These are phyloP conservation scores for Natrix natrix DNA, from an alignment of 2,797 vertebrate species.

Conservation along the genomic window DNA sequence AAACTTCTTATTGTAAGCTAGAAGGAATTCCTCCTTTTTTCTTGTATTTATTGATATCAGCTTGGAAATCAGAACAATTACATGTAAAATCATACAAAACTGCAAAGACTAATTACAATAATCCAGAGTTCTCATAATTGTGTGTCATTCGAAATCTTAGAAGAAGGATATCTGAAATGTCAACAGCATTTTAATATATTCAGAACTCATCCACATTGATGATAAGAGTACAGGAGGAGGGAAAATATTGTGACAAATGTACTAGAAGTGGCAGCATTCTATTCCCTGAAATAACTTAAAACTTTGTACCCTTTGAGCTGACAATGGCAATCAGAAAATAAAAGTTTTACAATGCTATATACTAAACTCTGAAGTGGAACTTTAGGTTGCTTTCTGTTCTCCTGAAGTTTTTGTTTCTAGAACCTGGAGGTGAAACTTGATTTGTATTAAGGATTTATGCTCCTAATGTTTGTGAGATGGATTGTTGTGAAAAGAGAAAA, in stretches of 20 bases:
- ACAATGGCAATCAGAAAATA: conserved; percentile 62
- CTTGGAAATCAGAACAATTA: background rate
- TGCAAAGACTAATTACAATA: background rate
- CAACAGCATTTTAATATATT: conserved; percentile 52
- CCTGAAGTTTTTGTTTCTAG: background rate
- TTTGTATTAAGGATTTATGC: conserved; percentile 25
- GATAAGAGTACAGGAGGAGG: conserved; percentile 17
- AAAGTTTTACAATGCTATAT: conserved; percentile 52
- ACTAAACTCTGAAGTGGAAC: conserved; percentile 44
- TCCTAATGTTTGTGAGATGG: background rate
- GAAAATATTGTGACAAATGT: conserved; percentile 44
- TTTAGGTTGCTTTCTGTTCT: conserved; percentile 31
- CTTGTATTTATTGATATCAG: background rate
- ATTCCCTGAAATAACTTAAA: conserved; percentile 67
- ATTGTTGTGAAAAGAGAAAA: background rate
- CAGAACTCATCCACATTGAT: conserved; percentile 51
- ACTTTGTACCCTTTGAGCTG: conserved; percentile 57
- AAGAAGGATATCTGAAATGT: conserved; percentile 51
- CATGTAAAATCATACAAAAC: background rate
- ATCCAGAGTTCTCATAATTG: conserved; percentile 12
- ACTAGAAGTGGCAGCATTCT: conserved; percentile 59
- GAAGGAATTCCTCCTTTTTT: background rate
- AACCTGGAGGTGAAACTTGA: conserved; percentile 21
- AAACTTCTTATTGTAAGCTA: background rate
- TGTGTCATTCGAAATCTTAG: conserved; percentile 30